Conservation (phyloP, 2,797 vertebrate genomes). For the Botia kubotai region DNA sequence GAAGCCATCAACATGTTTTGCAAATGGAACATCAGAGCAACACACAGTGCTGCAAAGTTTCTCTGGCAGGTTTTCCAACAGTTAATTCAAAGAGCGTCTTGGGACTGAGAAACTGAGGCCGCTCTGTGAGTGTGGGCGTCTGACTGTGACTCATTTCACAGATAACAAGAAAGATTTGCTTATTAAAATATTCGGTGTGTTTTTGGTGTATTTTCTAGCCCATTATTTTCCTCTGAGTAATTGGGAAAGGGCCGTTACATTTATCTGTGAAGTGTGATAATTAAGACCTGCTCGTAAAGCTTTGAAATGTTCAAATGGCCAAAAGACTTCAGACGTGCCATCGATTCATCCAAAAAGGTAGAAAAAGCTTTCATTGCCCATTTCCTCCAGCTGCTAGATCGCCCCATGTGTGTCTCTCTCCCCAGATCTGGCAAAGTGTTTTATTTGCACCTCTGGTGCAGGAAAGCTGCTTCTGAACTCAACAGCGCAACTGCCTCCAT, state of each 20-base stretch:
- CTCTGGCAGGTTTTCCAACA: slow-evolving; percentile 18
- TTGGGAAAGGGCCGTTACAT: neutral
- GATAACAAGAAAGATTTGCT: slow-evolving; percentile 30
- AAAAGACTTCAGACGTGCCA: neutral
- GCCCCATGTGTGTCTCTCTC: neutral
- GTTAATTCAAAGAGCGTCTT: slow-evolving; percentile 35
- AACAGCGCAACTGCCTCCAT: slow-evolving; percentile 25
- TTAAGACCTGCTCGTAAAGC: neutral
- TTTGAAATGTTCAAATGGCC: neutral
- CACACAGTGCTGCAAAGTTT: slow-evolving; percentile 13
- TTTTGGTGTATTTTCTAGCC: neutral
- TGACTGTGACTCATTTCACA: slow-evolving; percentile 37
- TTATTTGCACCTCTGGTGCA: slow-evolving; percentile 50
- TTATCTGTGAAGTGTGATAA: neutral
- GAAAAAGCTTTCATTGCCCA: neutral
- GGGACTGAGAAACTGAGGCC: slow-evolving; percentile 6
- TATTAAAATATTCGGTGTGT: slow-evolving; percentile 9
- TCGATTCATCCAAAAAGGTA: slow-evolving; percentile 6
- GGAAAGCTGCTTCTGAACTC: slow-evolving; percentile 35
- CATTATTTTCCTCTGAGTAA: slow-evolving; percentile 21
- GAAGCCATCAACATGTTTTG: neutral
- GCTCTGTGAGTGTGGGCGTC: slow-evolving; percentile 14
- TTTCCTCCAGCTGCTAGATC: slow-evolving; percentile 25
- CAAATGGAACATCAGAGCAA: neutral
- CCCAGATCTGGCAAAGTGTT: slow-evolving; percentile 42